These are phyloP conservation scores for Eulithis prunata DNA, from an alignment of 2,888 invertebrate genomes.

Conservation along the genomic window DNA sequence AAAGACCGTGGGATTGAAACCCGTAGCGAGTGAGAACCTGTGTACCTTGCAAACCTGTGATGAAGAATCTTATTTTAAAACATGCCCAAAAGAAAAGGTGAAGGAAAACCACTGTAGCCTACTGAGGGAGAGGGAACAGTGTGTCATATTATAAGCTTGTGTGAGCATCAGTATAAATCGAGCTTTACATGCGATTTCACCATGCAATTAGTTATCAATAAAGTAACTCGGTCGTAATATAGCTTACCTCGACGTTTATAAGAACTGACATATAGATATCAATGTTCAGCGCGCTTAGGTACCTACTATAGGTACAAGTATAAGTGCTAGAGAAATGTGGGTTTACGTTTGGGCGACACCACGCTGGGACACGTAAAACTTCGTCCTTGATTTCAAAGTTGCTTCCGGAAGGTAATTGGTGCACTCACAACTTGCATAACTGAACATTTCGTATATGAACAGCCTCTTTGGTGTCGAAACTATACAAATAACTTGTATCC, in stretches of 20 bases:
- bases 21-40: conserved; percentile 2
- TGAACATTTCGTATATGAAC: too few species aligned
- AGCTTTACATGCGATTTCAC: background rate
- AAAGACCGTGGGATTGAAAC: conserved; percentile 8
- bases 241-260: background rate
- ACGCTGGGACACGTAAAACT: background rate
- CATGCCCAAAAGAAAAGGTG: conserved; percentile 1
- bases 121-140: background rate
- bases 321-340: too few species aligned
- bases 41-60: conserved; percentile 4
- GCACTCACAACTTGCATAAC: too few species aligned
- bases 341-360: background rate
- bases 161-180: background rate
- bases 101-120: conserved; percentile 13
- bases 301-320: background rate
- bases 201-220: background rate
- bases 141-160: background rate
- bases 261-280: background rate
- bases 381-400: background rate
- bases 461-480: too few species aligned
- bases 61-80: background rate
- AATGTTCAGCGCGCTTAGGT: background rate
- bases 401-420: too few species aligned
- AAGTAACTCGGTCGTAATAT: background rate
- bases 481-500: too few species aligned